Evolutionary conservation across 2,888 invertebrate genomes (phyloP), one percentile per base, ranked within the genome.

Genomic region (Psylliodes chrysocephalus): DNA sequence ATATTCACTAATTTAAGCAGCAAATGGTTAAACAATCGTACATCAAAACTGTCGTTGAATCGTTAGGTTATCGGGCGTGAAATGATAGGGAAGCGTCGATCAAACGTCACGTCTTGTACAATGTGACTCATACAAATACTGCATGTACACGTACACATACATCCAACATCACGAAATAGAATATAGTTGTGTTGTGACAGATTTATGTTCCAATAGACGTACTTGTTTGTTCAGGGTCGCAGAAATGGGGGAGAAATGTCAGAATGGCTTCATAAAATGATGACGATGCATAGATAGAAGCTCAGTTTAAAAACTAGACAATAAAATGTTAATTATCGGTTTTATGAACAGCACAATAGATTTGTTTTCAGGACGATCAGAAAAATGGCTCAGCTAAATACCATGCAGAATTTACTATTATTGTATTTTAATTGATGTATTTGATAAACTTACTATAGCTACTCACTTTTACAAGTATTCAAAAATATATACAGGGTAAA

Each of bases 201-300:
- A 71, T 71, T 71, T 71, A 71, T 67, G 67, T 57, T 46, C 62
- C 55, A 70, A 65, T 63, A 65, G 65, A 67, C 60, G 60, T 60
- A 63, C 62, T 67, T 57, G 67, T 60, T 66, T 52, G 42, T 35
- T 35, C 54, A 47, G 55, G 22, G 61, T 47, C 15, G 42, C 6
- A 10, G 12, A 33, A 33, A n/a, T 14, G 14, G 14, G 10, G 38
- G 12, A 2, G 38, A 10, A 38, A 38, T 10, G 2, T 33, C 2
- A 33, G 2, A 33, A n/a, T 10, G n/a, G 7, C 33, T 33, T 10
- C 33, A n/a, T 33, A n/a, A n/a, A 33, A n/a, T 33, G 33, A 7
- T 33, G n/a, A 33, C 5, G n/a, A n/a, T 33, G n/a, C n/a, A n/a
- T n/a, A n/a, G n/a, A n/a, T n/a, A n/a, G n/a, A n/a, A n/a, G n/a